phyloP scores from a whole-genome alignment of 2,888 invertebrate species.

The Sinhomidia bicolor region DNA sequence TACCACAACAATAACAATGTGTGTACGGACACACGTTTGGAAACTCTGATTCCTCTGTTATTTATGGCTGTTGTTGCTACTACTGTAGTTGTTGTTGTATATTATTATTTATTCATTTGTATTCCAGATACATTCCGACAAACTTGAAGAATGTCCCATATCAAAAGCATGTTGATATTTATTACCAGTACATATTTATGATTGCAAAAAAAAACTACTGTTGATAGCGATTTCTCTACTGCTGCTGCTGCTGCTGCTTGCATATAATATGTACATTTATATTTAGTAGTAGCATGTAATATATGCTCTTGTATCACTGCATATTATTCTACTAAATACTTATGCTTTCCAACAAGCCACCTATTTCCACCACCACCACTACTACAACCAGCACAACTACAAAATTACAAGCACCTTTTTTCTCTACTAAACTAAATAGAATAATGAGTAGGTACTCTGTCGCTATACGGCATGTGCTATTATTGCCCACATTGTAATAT shows the following conservation, averaged over 20 bases:
- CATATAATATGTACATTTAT: too few species aligned
- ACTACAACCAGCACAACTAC: too few species aligned
- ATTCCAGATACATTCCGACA: constrained; percentile 57
- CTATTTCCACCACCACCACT: too few species aligned
- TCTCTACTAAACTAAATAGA: neutral
- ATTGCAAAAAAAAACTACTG: too few species aligned
- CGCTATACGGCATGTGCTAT: neutral
- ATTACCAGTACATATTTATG: neutral
- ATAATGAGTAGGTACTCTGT: neutral
- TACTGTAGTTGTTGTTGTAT: neutral
- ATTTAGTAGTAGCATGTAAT: too few species aligned
- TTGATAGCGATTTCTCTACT: too few species aligned
- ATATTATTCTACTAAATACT: too few species aligned
- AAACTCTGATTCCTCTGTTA: constrained; percentile 9
- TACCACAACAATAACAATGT: constrained; percentile 58
- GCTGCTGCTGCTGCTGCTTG: too few species aligned
- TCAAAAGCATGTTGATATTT: constrained; percentile 36
- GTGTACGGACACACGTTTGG: constrained; percentile 36
- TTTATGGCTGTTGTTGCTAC: neutral
- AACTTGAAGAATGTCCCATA: constrained; percentile 23
- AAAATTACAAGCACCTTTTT: too few species aligned
- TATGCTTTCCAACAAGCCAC: too few species aligned
- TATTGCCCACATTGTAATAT: neutral
- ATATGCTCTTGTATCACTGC: too few species aligned
- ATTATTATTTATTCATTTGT: constrained; percentile 54